Base-by-base conservation (phyloP, 2,888 invertebrate genomes). In the Acanthosepion pharaonis region DNA sequence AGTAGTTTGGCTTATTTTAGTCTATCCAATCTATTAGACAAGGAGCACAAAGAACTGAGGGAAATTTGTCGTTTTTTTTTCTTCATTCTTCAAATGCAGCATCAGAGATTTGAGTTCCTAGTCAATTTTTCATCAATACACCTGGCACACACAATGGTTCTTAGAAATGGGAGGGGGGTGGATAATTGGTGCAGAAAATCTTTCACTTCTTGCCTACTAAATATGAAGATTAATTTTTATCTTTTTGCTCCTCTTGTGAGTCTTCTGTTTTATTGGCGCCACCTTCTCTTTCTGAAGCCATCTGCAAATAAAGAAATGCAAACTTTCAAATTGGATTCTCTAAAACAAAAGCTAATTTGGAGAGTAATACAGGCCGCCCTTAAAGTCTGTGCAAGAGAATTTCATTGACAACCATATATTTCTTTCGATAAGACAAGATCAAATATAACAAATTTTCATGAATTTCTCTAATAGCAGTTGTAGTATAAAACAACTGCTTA, bases 241-340 rank as follows among this genome's bases (percentile, higher is more conserved):
- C 95, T 93, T 96, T 95, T 91, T 96, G 95, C 94, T 96, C 95
- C 93, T 96, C 96, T 53, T 95, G 93, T 78, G 94, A 25, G 51
- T 94, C 64, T 94, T 94, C 78, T 51, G 91, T n/a, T 48, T 95
- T 95, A 33, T 95, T 94, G 49, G 95, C 94, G 64, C 94, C 91
- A 23, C 95, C 94, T 94, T 96, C 96, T 53, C 96, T 95, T 42
- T 96, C 96, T 33, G 96, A 95, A 20, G 96, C 96, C 96, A 96
- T 96, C 96, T 96, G 94, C 20, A 94, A 93, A 42, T 48, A 23
- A 78, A 94, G 25, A 53, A 6, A 91, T 23, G 55, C 28, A 93
- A 42, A 20, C n/a, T 20, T 59, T 59, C 6, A 59, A 59, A 20
- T 20, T 59, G 59, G 59, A 59, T 59, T 23, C 3, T 20, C 20